These are phyloP conservation scores for Myotis davidii DNA, from an alignment of 2,113 vertebrate genomes.

Conservation along the genomic window DNA sequence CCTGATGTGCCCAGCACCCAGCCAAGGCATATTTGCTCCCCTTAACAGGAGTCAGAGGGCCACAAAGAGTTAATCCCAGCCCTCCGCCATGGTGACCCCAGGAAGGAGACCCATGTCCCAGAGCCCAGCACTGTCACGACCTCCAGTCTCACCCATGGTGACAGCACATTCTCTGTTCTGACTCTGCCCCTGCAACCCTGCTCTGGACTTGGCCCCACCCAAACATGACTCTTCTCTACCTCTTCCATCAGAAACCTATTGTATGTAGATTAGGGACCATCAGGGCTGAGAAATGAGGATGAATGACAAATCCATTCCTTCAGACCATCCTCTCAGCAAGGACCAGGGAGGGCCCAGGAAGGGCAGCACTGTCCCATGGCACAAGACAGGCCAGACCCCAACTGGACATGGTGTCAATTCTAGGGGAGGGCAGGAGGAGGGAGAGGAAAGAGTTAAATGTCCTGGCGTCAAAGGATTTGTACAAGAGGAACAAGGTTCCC, in stretches of 20 bases:
- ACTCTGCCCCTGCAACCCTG: not conserved
- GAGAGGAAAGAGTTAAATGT: not conserved
- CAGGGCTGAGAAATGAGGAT: not conserved
- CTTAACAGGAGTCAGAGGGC: not conserved
- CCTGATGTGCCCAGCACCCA: not conserved
- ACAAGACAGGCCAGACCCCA: not conserved
- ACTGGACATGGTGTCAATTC: not conserved
- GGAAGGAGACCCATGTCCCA: not conserved
- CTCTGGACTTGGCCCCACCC: not conserved
- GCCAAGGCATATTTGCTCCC: not conserved
- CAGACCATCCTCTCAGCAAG: not conserved
- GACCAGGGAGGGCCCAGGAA: not conserved
- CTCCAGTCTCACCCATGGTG: not conserved
- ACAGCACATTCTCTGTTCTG: not conserved
- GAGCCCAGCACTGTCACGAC: not conserved
- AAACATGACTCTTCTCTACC: not conserved
- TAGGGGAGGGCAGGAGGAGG: not conserved
- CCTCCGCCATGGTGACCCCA: not conserved
- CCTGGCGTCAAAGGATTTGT: not conserved
- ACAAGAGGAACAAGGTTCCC: not conserved
- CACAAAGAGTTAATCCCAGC: not conserved
- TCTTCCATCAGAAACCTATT: not conserved
- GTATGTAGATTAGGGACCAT: not conserved
- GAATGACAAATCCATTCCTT: not conserved
- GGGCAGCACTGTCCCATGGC: not conserved